Evolutionary conservation across 2,113 vertebrate genomes (phyloP).

Genomic region (Ageneiosus marmoratus): DNA sequence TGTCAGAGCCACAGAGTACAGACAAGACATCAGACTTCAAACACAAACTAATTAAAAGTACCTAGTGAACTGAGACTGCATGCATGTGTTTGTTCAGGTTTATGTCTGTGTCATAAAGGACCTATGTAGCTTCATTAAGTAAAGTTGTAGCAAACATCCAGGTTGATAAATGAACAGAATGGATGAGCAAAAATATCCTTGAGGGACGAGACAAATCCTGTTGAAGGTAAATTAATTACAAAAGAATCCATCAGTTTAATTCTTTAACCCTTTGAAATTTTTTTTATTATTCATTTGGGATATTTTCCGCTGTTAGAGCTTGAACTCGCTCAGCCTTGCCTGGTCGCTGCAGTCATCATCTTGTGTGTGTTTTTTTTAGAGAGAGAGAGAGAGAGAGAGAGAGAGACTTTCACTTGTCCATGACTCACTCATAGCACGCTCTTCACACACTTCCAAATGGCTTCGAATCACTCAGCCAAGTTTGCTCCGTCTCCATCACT

Average conservation of each 20-base stretch:
- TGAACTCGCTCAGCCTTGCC: background rate
- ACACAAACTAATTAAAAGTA: background rate
- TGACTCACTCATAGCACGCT: slow-evolving; percentile 13
- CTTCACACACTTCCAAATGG: slow-evolving; percentile 16
- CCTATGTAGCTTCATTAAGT: background rate
- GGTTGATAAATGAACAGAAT: background rate
- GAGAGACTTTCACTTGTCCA: background rate
- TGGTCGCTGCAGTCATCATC: background rate
- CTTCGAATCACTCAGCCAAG: slow-evolving; percentile 15
- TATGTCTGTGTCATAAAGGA: background rate
- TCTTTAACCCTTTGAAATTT: background rate
- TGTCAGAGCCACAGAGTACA: background rate
- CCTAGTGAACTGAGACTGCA: no score
- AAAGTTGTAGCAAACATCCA: background rate
- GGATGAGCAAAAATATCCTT: background rate
- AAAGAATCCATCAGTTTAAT: background rate
- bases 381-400: background rate
- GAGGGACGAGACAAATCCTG: no score
- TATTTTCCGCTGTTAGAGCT: background rate
- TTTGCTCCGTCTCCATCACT: background rate
- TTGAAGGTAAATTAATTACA: background rate
- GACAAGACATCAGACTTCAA: background rate
- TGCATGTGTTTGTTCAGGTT: background rate
- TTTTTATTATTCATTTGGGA: background rate
- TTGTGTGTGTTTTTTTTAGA: background rate